A percentile compares a stretch with the other conserved stretches of the same genome.
phyloP scores from a whole-genome alignment of 2,888 invertebrate species.

The Orthosia gracilis region DNA sequence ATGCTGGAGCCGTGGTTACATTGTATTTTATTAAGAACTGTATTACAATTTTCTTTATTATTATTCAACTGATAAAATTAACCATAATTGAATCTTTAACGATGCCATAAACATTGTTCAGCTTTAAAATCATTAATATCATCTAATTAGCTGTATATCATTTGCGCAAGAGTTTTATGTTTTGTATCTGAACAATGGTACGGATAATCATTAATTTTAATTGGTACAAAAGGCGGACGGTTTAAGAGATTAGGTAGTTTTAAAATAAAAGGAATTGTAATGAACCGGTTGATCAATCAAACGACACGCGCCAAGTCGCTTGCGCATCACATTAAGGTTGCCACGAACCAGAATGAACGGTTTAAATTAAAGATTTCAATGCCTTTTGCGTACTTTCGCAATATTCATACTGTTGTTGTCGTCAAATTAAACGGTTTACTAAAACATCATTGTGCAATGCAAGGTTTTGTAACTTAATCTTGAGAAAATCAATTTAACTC shows the following conservation, averaged over 20 bases:
- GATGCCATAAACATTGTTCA: conserved; percentile 10
- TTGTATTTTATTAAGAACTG: not conserved
- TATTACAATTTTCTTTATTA: conserved; percentile 16
- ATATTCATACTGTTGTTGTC: not conserved
- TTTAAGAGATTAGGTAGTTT: conserved; percentile 61
- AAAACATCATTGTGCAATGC: conserved; percentile 7
- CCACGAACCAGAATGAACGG: conserved; percentile 37
- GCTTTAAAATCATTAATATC: conserved; percentile 49
- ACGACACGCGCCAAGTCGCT: conserved; percentile 79
- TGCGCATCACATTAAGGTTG: conserved; percentile 63
- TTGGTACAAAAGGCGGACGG: conserved; percentile 74
- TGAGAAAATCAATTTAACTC: not conserved
- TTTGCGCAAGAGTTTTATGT: conserved; percentile 58
- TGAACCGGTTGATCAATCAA: conserved; percentile 80
- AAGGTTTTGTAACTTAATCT: not conserved
- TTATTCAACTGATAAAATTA: not conserved
- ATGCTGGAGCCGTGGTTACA: not conserved
- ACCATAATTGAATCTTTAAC: conserved; percentile 31
- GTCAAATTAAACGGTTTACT: conserved; percentile 9
- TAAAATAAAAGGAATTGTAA: conserved; percentile 74
- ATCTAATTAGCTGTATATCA: conserved; percentile 48
- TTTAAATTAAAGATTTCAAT: conserved; percentile 29
- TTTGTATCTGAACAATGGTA: conserved; percentile 66
- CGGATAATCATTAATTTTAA: conserved; percentile 72
- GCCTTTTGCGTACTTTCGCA: conserved; percentile 25